Conservation (phyloP, 2,113 vertebrate genomes). For the Eidolon helvum region DNA sequence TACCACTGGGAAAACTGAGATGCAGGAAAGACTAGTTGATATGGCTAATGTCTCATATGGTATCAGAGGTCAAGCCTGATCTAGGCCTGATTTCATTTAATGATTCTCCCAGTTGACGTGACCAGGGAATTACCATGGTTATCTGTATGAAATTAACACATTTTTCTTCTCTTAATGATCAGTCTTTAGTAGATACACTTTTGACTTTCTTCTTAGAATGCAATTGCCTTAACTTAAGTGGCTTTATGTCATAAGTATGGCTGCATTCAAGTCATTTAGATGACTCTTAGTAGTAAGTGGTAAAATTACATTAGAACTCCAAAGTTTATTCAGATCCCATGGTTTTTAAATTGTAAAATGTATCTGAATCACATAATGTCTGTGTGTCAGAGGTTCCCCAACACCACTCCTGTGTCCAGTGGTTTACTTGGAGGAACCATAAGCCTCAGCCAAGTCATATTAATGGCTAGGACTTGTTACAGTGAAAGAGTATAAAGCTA, state of each 20-base stretch:
- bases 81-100: not conserved
- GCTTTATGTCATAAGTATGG: not conserved
- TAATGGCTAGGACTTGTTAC: not conserved
- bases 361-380: not conserved
- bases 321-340: not conserved
- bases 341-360: not conserved
- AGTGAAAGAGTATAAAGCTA: not conserved
- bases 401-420: not conserved
- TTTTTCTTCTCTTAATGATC: conserved; percentile 9
- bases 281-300: not conserved
- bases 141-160: not conserved
- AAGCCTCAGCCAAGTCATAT: not conserved
- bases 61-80: not conserved
- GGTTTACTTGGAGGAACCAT: not conserved
- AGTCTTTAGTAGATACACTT: not conserved
- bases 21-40: not conserved
- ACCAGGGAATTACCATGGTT: not conserved
- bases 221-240: not conserved
- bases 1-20: not conserved
- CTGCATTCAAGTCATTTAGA: not conserved
- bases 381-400: not conserved
- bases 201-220: not conserved
- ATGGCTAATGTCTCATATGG: not conserved
- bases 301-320: not conserved
- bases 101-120: not conserved